A percentile compares a stretch with the other conserved stretches of the same genome.
phyloP scores from a whole-genome alignment of 2,797 vertebrate species.

The Macropus fuliginosus region DNA sequence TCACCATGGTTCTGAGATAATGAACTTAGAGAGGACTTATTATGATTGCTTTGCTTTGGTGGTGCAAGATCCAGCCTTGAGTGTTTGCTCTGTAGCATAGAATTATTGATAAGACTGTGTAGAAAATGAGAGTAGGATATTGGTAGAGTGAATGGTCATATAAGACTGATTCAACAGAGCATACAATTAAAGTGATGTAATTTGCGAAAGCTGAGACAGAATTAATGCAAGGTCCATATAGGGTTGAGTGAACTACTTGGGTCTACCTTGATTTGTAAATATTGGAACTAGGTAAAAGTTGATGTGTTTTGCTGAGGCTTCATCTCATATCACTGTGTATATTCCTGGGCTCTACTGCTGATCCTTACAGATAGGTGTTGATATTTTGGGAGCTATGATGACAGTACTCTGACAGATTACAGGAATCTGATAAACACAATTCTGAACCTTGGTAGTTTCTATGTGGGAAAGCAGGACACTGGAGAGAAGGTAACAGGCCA shows the following conservation, averaged over 20 bases:
- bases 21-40: neutral
- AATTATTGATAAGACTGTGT: neutral
- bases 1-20: neutral
- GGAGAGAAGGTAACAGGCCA: neutral
- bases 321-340: neutral
- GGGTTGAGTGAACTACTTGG: neutral
- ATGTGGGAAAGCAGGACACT: neutral
- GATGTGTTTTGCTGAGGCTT: neutral
- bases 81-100: neutral
- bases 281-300: neutral
- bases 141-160: neutral
- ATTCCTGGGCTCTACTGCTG: neutral
- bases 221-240: neutral
- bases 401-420: neutral
- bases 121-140: neutral
- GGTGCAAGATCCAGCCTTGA: neutral
- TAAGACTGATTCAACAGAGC: neutral
- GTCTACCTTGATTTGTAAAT: neutral
- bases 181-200: neutral
- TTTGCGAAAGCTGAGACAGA: neutral
- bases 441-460: neutral
- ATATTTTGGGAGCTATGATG: neutral
- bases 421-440: neutral
- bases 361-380: neutral
- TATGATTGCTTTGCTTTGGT: neutral